Evolutionary conservation across 2,888 invertebrate species (phyloP), one percentile per base, ranked within the genome.

Genomic region (Coleophora deauratella): DNA sequence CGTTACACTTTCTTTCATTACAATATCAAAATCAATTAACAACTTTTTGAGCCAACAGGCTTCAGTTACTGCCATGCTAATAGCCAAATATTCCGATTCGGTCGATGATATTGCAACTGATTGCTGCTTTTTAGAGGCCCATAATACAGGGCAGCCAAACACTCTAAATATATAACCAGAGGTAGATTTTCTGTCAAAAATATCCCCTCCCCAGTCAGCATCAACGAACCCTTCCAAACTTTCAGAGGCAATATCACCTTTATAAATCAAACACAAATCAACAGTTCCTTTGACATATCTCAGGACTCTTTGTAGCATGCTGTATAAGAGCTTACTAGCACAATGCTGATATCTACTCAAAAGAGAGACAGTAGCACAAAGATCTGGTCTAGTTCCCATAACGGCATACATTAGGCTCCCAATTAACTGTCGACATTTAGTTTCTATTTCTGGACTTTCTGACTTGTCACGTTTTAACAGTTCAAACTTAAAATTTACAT

Each of bases 21-120:
- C 9, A 11, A 11, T 12, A 12, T 12, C 28, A 32, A 38, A 42
- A 31, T 45, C 42, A 34, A 9, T 21, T 27, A 45, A n/a, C n/a
- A 45, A 38, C 11, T 45, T 45, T 35, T 32, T 42, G 12, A 43
- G 31, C 32, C 35, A 43, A 35, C 37, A 37, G 27, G 36, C 37
- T 42, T 49, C 49, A 32, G 40, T 34, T 2, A 42, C 39, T 32
- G 44, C 42, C 28, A 43, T 45, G 28, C 45, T 42, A 21, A 50
- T 32, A 13, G 47, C 50, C 31, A 43, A 34, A 38, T 50, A 50
- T 33, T 50, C 47, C 32, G 50, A 38, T 36, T 43, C 44, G 9
- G 44, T 46, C 12, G 43, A 44, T 28, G 44, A 46, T 33, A 44
- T 37, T 33, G 41, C 27, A 34, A 46, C 49, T 36, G 34, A 44